phyloP scores from a whole-genome alignment of 2,797 vertebrate species.

The Diglossa cyanea region DNA sequence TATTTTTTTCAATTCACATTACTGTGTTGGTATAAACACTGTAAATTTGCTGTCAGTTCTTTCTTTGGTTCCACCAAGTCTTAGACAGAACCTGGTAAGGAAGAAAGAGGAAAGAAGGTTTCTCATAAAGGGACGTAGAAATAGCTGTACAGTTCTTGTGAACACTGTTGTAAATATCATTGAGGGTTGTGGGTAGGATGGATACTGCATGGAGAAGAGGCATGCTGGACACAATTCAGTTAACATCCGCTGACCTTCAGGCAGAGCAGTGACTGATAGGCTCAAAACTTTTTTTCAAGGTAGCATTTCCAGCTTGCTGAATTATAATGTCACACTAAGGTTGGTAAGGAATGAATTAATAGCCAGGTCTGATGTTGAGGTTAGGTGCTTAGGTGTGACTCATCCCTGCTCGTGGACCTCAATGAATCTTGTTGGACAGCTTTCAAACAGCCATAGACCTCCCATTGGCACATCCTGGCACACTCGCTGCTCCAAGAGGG shows the following conservation, averaged over 20 bases:
- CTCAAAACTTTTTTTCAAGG: neutral
- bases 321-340: neutral
- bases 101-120: neutral
- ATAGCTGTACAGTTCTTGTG: neutral
- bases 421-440: neutral
- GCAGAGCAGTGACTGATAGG: neutral
- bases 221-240: neutral
- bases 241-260: neutral
- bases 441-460: neutral
- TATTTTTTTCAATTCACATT: neutral
- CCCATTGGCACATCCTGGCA: fast-evolving
- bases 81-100: neutral
- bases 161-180: neutral
- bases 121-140: neutral
- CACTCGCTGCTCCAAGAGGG: neutral
- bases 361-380: neutral
- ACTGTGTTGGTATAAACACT: neutral
- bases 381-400: neutral
- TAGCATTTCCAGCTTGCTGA: neutral
- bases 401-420: neutral
- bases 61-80: neutral
- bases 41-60: neutral
- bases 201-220: neutral
- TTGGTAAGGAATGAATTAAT: neutral
- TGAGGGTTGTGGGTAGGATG: neutral